Base-by-base conservation (phyloP, 2,113 vertebrate species). In the Saccopteryx bilineata region DNA sequence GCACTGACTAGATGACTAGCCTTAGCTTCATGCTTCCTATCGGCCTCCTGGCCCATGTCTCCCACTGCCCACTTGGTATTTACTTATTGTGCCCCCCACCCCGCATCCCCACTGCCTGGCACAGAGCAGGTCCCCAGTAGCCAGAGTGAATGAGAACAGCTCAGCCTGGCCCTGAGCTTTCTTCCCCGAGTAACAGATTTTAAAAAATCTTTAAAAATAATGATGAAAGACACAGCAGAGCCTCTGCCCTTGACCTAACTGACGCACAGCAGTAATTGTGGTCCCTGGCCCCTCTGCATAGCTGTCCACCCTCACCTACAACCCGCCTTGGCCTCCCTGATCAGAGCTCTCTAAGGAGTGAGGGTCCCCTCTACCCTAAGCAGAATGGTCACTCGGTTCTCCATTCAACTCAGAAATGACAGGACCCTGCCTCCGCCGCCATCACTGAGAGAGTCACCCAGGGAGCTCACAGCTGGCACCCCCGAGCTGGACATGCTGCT, bases 401-500 rank as follows among this genome's bases (percentile, higher is more conserved):
- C 56, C 8, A 4, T 18, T 74, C 61, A 7, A 66, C 79, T 6
- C 94, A 98, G 98, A 76, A 98, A 98, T 56, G 98, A 98, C 94
- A 98, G 76, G 60, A 98, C 95, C 0, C 69, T 93, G 94, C 46
- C 93, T 9, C 81, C 74, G 26, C 48, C 84, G 8, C 98, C 97
- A 48, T 98, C 98, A 13, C 94, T 97, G 10, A 97, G 96, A n/a
- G 93, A 93, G 0, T 97, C 98, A 6, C 96, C 94, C 66, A 72
- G 88, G 39, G 97, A 98, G 54, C 96, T 99, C 54, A 99, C 99
- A 3, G 99, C 99, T 5, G 99, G 99, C 0, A 97, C 98, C 93
- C 98, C 97, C 33, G 98, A 98, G 97, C 98, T 99, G 5, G 99
- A 99, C 66, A 74, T 66, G 18, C 98, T 99, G 61, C 78, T 99